phyloP scores from a whole-genome alignment of 92 coral and sea anemone species.

The Pocillopora grandis region DNA sequence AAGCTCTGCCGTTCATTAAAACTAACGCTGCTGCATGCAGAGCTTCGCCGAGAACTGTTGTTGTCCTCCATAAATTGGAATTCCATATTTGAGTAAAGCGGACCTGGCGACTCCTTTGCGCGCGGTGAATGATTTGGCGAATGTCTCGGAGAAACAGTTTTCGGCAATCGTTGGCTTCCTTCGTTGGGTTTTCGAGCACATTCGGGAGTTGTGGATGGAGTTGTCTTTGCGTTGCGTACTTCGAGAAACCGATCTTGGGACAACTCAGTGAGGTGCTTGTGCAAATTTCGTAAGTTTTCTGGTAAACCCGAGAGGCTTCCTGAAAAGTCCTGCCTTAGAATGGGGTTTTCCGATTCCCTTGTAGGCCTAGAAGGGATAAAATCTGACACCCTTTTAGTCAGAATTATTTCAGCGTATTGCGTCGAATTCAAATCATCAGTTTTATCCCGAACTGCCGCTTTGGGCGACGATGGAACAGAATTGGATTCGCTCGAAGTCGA shows the following conservation, averaged over 20 bases:
- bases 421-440: slow-evolving; percentile 7
- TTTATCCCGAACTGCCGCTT: neutral
- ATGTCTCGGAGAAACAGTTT: slow-evolving; percentile 36
- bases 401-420: slow-evolving; percentile 87
- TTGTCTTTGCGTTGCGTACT: slow-evolving; percentile 28
- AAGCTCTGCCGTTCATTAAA: slow-evolving; percentile 51
- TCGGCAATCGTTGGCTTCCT: slow-evolving; percentile 18
- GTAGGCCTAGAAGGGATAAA: slow-evolving; percentile 73
- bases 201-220: slow-evolving; percentile 32
- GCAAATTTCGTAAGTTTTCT: slow-evolving; percentile 47
- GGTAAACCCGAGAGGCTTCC: slow-evolving; percentile 36
- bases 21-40: slow-evolving; percentile 56
- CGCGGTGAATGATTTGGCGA: slow-evolving; percentile 47
- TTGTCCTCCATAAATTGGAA: slow-evolving; percentile 58
- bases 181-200: slow-evolving; percentile 45
- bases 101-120: slow-evolving; percentile 40
- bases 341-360: slow-evolving; percentile 92
- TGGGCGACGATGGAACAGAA: slow-evolving; percentile 18
- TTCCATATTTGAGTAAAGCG: slow-evolving; percentile 70
- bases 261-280: slow-evolving; percentile 49
- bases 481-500: neutral
- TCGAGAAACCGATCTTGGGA: slow-evolving; percentile 56
- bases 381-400: neutral
- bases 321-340: slow-evolving; percentile 81
- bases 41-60: slow-evolving; percentile 71